These are phyloP conservation scores for Leptinotarsa lineolata DNA, from an alignment of 1,140 invertebrate genomes.

Conservation along the genomic window DNA sequence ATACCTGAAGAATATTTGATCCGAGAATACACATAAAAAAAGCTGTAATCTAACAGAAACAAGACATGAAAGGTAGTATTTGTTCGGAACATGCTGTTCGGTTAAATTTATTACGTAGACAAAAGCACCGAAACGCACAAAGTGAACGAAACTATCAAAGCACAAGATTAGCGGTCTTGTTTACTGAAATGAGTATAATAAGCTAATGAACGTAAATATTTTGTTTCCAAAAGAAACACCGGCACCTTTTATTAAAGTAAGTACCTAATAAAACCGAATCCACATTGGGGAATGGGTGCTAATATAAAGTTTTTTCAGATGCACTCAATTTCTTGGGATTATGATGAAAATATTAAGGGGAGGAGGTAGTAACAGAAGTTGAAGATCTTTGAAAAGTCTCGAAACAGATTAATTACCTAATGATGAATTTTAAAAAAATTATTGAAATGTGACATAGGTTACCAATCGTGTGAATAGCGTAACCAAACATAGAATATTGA, in stretches of 20 bases:
- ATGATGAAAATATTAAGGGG: too few relatives aligned
- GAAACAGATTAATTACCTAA: too few relatives aligned
- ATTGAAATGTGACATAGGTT: too few relatives aligned
- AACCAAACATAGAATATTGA: too few relatives aligned
- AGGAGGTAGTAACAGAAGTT: too few relatives aligned
- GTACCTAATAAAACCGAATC: too few relatives aligned
- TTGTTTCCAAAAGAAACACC: background rate
- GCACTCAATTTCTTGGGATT: too few relatives aligned
- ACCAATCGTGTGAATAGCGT: too few relatives aligned
- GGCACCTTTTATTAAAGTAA: background rate
- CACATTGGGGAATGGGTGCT: too few relatives aligned
- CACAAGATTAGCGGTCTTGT: background rate
- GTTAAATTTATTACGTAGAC: background rate
- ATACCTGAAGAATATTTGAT: background rate
- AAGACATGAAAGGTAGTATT: background rate
- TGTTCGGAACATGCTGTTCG: background rate
- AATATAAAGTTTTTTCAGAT: too few relatives aligned
- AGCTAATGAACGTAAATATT: conserved; percentile 1
- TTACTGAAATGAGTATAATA: background rate
- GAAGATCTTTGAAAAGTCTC: too few relatives aligned
- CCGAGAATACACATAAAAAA: background rate
- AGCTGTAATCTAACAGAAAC: background rate
- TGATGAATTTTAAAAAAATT: too few relatives aligned
- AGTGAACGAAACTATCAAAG: background rate
- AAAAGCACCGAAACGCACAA: background rate